A percentile compares a stretch with the other conserved stretches of the same genome.
These are phyloP conservation scores for Betta splendens DNA, from an alignment of 2,797 vertebrate genomes.

Conservation along the genomic window DNA sequence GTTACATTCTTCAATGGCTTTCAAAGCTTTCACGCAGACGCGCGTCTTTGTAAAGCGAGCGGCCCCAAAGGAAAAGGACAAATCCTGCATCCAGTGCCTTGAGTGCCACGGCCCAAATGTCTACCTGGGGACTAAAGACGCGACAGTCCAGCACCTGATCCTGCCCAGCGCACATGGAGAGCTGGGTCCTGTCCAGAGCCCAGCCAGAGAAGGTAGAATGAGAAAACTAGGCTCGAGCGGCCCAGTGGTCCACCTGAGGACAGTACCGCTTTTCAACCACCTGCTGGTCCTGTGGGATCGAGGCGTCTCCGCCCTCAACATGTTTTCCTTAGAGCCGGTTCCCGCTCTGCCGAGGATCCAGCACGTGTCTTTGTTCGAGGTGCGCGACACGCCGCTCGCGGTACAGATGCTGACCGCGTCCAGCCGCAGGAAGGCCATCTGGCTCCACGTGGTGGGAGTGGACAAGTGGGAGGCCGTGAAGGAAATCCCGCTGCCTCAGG, in stretches of 20 bases:
- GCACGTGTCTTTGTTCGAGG: conserved; percentile 66
- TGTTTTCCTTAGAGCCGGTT: conserved; percentile 76
- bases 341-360: conserved; percentile 72
- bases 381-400: conserved; percentile 31
- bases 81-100: conserved; percentile 67
- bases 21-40: conserved; percentile 62
- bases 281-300: conserved; percentile 76
- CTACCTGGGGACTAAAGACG: conserved; percentile 72
- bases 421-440: conserved; percentile 64
- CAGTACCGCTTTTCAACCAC: conserved; percentile 75
- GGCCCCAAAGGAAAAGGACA: conserved; percentile 69
- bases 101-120: conserved; percentile 71
- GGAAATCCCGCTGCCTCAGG: conserved; percentile 67
- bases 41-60: conserved; percentile 66
- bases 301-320: conserved; percentile 71
- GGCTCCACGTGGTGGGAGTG: conserved; percentile 65
- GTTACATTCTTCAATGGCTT: conserved; percentile 50
- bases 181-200: conserved; percentile 11
- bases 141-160: conserved; percentile 67
- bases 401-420: conserved; percentile 67
- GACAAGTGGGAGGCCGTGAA: conserved; percentile 76
- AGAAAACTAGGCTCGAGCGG: conserved; percentile 74
- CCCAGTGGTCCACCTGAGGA: conserved; percentile 65
- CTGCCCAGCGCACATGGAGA: conserved; percentile 24
- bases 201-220: conserved; percentile 50